Percentiles rank a stretch among this genome's conserved stretches.
These are phyloP conservation scores for Lasiommata megera DNA, from an alignment of 2,888 invertebrate species.

Conservation along the genomic window DNA sequence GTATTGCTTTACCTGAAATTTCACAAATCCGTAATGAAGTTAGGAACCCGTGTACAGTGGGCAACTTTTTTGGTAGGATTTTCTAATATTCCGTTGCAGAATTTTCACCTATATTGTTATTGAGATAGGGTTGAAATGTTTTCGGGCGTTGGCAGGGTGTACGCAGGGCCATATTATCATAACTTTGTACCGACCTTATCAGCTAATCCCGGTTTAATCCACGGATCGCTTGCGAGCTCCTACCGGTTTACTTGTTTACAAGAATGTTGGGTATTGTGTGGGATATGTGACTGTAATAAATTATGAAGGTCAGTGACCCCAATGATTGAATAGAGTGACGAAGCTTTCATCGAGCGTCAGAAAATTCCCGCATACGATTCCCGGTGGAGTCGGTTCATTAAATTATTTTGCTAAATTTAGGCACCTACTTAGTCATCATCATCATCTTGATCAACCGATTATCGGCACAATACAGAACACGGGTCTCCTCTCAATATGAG, in stretches of 20 bases:
- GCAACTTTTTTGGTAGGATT: neutral
- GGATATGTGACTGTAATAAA: slow-evolving; percentile 10
- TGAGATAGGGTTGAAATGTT: slow-evolving; percentile 3
- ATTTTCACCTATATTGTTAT: neutral
- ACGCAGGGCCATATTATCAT: slow-evolving; percentile 65
- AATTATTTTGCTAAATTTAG: too few species aligned
- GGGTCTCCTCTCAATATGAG: too few species aligned
- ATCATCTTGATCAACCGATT: too few species aligned
- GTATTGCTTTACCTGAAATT: slow-evolving; percentile 30
- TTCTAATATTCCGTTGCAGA: neutral
- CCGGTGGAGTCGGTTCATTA: too few species aligned
- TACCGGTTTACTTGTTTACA: slow-evolving; percentile 31
- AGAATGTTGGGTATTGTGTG: slow-evolving; percentile 17
- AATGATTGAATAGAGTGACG: too few species aligned
- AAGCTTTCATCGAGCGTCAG: too few species aligned
- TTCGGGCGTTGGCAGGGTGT: slow-evolving; percentile 40
- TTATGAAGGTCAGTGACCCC: slow-evolving; percentile 5
- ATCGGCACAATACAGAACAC: too few species aligned
- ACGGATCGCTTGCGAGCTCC: slow-evolving; percentile 35
- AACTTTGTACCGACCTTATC: slow-evolving; percentile 60
- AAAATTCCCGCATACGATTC: too few species aligned
- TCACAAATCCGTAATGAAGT: slow-evolving; percentile 20
- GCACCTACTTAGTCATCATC: too few species aligned
- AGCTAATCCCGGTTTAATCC: slow-evolving; percentile 57
- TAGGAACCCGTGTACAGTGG: slow-evolving; percentile 7